A percentile compares a stretch with the other conserved stretches of the same genome.
phyloP scores from a whole-genome alignment of 2,113 vertebrate genomes.

The Mesocricetus auratus region DNA sequence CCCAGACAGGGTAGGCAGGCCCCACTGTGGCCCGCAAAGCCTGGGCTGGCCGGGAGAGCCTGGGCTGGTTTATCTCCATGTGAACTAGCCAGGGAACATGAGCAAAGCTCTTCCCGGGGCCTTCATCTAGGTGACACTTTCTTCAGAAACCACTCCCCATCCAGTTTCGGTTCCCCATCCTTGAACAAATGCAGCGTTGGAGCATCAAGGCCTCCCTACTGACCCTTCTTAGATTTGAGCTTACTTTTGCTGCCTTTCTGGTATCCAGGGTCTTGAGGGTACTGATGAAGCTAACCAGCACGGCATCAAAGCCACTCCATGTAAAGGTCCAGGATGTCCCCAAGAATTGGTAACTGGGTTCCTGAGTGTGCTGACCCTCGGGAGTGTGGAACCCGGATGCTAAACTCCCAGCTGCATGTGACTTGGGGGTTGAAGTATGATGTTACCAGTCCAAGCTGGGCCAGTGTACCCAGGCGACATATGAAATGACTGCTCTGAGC shows the following conservation, averaged over 20 bases:
- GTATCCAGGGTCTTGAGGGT: background rate
- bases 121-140: background rate
- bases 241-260: background rate
- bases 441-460: background rate
- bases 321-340: background rate
- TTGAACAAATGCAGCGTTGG: background rate
- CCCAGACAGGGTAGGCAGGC: background rate
- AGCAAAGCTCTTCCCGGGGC: background rate
- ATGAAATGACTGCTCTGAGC: background rate
- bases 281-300: too few species aligned
- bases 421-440: rapidly evolving
- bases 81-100: background rate
- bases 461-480: too few species aligned
- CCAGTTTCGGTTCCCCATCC: background rate
- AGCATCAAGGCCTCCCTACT: background rate
- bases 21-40: background rate
- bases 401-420: background rate
- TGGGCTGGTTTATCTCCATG: background rate
- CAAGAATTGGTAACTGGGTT: background rate
- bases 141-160: background rate
- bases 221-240: background rate
- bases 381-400: background rate
- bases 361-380: background rate
- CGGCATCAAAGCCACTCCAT: background rate
- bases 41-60: background rate